These are phyloP conservation scores for Pseudococcus jackbeardsleyi DNA, from an alignment of 2,888 invertebrate species.

Conservation along the genomic window DNA sequence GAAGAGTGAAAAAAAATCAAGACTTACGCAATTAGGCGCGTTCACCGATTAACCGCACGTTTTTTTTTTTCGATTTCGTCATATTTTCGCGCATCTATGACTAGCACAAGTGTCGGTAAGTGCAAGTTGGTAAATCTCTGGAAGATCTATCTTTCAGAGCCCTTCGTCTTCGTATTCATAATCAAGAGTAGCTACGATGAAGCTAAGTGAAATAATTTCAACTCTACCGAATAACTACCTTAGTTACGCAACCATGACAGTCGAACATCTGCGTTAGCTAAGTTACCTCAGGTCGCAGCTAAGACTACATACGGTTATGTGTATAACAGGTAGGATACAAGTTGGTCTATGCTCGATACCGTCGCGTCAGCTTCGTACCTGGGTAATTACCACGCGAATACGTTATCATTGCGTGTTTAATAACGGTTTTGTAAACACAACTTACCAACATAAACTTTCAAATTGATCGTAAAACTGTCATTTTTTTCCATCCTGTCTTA, in stretches of 20 bases:
- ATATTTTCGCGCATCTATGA: conserved; percentile 32
- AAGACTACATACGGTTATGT: background rate
- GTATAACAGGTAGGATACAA: background rate
- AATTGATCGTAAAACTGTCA: conserved; percentile 31
- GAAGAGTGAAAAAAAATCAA: background rate
- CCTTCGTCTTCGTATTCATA: too few relatives aligned
- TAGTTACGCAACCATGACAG: conserved; percentile 32
- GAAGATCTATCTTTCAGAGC: background rate
- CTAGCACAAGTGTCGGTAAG: background rate
- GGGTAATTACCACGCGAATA: background rate
- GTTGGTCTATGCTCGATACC: too few relatives aligned
- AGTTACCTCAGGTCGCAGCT: background rate
- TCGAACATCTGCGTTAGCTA: conserved; percentile 5
- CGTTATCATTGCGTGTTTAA: conserved; percentile 31
- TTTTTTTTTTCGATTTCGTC: background rate
- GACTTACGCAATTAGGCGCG: background rate
- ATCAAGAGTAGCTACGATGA: background rate
- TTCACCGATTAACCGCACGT: conserved; percentile 26
- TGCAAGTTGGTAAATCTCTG: background rate
- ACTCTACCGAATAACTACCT: background rate
- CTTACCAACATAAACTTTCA: conserved; percentile 21
- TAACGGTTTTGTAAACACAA: conserved; percentile 24
- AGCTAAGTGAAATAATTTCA: background rate
- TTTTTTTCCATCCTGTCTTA: background rate
- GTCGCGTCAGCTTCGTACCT: background rate